Conservation (phyloP, 2,797 vertebrate species). For the Tadarida brasiliensis region DNA sequence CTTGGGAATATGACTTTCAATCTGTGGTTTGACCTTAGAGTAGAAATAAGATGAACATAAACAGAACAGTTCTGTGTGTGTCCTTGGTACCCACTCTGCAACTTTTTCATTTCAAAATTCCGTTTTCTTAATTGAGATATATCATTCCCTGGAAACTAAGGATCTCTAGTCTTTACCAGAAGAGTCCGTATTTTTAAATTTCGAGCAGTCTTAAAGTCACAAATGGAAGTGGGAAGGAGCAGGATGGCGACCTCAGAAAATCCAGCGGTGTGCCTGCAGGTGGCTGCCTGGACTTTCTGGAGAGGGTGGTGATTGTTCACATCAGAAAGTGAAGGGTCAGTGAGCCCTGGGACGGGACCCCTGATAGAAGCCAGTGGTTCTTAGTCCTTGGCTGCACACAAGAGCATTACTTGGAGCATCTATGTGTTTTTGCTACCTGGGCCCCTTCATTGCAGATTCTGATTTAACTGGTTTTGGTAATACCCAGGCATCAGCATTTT, state of each 20-base stretch:
- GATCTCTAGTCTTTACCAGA: not conserved
- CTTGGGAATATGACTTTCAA: constrained; percentile 13
- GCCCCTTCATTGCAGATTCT: not conserved
- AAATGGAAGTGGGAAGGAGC: not conserved
- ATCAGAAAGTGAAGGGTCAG: not conserved
- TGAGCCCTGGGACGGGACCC: not conserved
- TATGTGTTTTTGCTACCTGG: not conserved
- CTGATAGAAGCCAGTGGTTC: not conserved
- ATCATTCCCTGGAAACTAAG: not conserved
- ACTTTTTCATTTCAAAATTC: constrained; percentile 13
- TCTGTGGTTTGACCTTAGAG: not conserved
- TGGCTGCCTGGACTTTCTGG: not conserved
- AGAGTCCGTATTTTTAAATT: not conserved
- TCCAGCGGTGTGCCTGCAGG: not conserved
- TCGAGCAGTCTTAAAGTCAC: constrained; percentile 8
- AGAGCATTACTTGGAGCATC: not conserved
- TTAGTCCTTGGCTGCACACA: not conserved
- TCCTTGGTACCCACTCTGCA: not conserved
- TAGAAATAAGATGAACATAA: not conserved
- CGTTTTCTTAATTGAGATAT: constrained; percentile 51
- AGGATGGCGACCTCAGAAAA: constrained; percentile 5
- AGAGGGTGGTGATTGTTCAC: not conserved
- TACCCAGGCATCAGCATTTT: not conserved
- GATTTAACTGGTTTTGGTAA: not conserved
- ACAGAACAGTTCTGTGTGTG: not conserved